Conservation (phyloP, 2,888 invertebrate genomes). For the Campoplex nolae region DNA sequence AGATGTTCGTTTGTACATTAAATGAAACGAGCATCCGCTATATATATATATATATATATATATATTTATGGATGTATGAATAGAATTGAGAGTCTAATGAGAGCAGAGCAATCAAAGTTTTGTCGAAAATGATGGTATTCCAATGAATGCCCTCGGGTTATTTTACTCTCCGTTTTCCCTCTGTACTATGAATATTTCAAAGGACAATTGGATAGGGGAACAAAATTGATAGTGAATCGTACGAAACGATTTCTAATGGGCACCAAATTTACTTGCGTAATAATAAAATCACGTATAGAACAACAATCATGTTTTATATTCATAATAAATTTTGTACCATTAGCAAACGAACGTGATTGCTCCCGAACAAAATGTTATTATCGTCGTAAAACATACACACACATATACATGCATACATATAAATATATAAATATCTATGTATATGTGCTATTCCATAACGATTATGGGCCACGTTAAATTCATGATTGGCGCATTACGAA, state of each 20-base stretch:
- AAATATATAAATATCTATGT: not conserved
- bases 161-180: not conserved
- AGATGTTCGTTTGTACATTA: not conserved
- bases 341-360: not conserved
- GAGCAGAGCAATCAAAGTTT: not conserved
- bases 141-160: not conserved
- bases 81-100: not conserved
- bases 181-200: not conserved
- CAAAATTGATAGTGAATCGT: conserved; percentile 23
- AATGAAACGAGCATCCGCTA: not conserved
- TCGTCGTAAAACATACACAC: conserved; percentile 24
- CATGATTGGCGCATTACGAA: not conserved
- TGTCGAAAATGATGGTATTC: conserved; percentile 50
- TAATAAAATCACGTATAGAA: not conserved
- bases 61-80: conserved; percentile 6
- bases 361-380: conserved; percentile 15
- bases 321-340: not conserved
- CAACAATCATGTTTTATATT: not conserved
- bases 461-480: conserved; percentile 29
- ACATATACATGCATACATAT: not conserved
- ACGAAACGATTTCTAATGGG: not conserved
- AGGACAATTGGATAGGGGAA: not conserved
- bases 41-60: not conserved
- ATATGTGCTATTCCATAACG: conserved; percentile 1
- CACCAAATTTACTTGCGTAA: not conserved